Percentiles rank a stretch among this genome's conserved stretches.
Conservation (phyloP, 1,140 invertebrate species). For the Riptortus pedestris region DNA sequence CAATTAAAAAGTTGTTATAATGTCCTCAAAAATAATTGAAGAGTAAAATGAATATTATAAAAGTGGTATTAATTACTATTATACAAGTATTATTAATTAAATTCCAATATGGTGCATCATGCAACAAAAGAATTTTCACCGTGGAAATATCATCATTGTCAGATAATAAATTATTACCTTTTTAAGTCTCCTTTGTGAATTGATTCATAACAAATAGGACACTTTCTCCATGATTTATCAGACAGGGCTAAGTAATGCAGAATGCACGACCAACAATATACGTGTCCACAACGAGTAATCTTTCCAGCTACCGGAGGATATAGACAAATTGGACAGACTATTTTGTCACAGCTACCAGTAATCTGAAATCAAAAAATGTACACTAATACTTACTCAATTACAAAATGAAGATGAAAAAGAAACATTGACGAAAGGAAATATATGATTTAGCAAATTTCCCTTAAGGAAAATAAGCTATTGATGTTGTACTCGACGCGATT, state of each 20-base stretch:
- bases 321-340: constrained; percentile 86
- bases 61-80: not conserved
- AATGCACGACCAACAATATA: constrained; percentile 92
- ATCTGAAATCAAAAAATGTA: constrained; percentile 37
- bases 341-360: constrained; percentile 51
- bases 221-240: constrained; percentile 65
- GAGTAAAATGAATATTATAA: no score
- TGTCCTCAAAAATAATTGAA: no score
- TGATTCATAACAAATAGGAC: constrained; percentile 78
- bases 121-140: no score
- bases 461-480: no score
- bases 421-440: no score
- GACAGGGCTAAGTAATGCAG: constrained; percentile 80
- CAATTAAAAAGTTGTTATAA: no score
- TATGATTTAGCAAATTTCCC: no score
- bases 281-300: constrained; percentile 88
- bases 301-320: constrained; percentile 71
- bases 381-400: not conserved
- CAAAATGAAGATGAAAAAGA: no score
- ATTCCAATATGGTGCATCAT: no score
- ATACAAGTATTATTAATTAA: not conserved
- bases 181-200: constrained; percentile 69
- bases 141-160: no score
- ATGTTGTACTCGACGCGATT: no score
- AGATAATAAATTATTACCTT: constrained; percentile 45